Conservation (phyloP, 2,113 vertebrate genomes). For the Natator depressus region DNA sequence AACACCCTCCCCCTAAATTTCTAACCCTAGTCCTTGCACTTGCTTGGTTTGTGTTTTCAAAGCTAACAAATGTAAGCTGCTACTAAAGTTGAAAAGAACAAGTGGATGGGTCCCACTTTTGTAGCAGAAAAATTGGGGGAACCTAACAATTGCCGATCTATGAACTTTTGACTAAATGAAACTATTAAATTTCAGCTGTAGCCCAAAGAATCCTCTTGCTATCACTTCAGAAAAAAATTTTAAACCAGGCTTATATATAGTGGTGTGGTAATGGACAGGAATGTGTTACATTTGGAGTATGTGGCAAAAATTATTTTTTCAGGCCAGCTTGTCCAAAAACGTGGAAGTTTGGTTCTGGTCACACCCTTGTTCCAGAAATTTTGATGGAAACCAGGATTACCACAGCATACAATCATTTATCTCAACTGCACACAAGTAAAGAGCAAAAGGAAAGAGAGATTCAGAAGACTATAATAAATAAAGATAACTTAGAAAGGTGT, state of each 20-base stretch:
- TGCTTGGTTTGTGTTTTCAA: conserved; percentile 21
- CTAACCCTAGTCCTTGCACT: neutral
- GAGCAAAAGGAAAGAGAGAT: neutral
- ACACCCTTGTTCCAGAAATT: neutral
- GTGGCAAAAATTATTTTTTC: neutral
- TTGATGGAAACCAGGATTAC: neutral
- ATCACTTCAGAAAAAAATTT: neutral
- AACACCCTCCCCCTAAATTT: neutral
- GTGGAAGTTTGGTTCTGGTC: neutral
- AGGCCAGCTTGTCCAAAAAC: neutral
- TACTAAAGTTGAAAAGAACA: neutral
- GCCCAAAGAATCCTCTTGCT: neutral
- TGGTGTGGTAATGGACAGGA: neutral
- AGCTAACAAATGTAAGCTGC: neutral
- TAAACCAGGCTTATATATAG: neutral
- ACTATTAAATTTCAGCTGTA: neutral
- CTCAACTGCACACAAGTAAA: neutral
- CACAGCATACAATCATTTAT: neutral
- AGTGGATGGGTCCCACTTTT: neutral
- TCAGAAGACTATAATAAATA: neutral
- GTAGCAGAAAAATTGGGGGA: neutral
- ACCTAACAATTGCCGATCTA: neutral
- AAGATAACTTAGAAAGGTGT: neutral
- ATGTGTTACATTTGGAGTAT: neutral
- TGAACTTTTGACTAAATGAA: neutral